A percentile compares a stretch with the other conserved stretches of the same genome.
phyloP scores from a whole-genome alignment of 1,140 invertebrate genomes.

The Apis florea region DNA sequence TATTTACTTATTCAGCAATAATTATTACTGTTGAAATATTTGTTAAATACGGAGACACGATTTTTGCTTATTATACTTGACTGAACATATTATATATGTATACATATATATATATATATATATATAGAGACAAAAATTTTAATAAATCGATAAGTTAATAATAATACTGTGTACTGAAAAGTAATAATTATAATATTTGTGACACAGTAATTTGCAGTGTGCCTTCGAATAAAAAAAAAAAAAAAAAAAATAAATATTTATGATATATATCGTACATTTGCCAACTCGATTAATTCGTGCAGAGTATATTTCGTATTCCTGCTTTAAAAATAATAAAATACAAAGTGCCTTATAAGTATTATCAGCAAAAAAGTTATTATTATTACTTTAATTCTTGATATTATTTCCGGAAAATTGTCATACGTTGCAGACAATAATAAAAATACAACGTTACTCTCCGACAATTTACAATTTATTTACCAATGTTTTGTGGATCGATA shows the following conservation, averaged over 20 bases:
- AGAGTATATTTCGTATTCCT: slow-evolving; percentile 23
- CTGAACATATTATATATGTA: background rate
- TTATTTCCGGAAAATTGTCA: background rate
- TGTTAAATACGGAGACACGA: slow-evolving; percentile 1
- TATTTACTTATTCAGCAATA: slow-evolving; percentile 2
- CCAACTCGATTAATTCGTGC: slow-evolving; percentile 25
- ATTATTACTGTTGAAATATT: slow-evolving; percentile 5
- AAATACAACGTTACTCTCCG: no score
- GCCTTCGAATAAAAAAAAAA: slow-evolving; percentile 13
- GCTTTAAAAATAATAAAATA: slow-evolving; percentile 18
- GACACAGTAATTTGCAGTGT: slow-evolving; percentile 23
- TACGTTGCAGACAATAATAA: background rate
- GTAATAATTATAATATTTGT: slow-evolving; percentile 11
- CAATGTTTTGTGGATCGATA: background rate
- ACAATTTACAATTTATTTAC: background rate
- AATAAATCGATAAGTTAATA: background rate
- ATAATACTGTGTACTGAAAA: slow-evolving; percentile 1
- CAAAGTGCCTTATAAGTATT: slow-evolving; percentile 38
- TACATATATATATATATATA: background rate
- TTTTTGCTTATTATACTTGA: slow-evolving; percentile 20
- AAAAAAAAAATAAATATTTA: slow-evolving; percentile 19
- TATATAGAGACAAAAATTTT: background rate
- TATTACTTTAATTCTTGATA: background rate
- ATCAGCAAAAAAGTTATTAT: background rate
- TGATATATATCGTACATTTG: slow-evolving; percentile 13